Evolutionary conservation across 2,797 vertebrate genomes (phyloP).

Genomic region (Channallabes apus): DNA sequence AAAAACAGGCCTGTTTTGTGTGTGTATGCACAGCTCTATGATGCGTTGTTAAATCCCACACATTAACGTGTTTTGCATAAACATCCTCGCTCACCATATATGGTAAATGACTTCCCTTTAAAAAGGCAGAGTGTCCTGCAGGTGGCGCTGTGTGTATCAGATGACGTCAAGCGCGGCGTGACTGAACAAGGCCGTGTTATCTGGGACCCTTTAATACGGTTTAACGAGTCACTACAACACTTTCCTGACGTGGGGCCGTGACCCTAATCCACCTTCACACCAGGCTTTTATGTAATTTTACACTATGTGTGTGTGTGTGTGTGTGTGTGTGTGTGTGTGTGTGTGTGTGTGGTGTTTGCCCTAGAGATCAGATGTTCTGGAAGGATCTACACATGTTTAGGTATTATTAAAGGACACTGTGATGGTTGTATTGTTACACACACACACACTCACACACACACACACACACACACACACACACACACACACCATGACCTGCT

Average conservation of each 20-base stretch:
- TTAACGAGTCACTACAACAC: not conserved
- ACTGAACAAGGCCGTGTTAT: no score
- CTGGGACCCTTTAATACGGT: not conserved
- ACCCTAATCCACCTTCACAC: no score
- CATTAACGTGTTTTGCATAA: no score
- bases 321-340: not conserved
- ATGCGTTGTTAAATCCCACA: no score
- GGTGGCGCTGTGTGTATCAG: not conserved
- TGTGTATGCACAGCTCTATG: no score
- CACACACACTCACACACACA: fast-evolving
- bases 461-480: fast-evolving
- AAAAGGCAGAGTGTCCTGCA: not conserved
- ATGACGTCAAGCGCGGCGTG: not conserved
- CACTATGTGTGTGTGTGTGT: not conserved
- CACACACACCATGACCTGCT: no score
- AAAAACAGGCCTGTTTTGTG: no score
- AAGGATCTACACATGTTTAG: not conserved
- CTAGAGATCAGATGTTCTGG: not conserved
- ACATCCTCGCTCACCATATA: no score
- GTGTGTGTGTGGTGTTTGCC: not conserved
- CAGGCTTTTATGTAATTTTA: not conserved
- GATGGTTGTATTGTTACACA: not conserved
- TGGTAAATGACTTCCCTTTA: no score
- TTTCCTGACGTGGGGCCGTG: no score
- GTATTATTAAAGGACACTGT: not conserved